Conservation (phyloP, 2,888 invertebrate genomes). For the Periphyllus acericola region DNA sequence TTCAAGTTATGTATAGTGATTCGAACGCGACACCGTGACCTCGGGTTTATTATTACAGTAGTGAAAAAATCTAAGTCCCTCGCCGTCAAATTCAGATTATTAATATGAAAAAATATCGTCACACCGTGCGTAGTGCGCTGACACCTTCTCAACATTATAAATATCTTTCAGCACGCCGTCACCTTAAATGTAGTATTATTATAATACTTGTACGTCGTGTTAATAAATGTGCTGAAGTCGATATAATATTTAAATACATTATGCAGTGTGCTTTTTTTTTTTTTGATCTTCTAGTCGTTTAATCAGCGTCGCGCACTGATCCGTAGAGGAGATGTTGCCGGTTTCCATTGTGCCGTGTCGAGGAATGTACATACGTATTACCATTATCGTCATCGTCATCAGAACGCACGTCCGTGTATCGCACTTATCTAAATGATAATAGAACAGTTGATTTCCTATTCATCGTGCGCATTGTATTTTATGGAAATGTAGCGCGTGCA, state of each 20-base stretch:
- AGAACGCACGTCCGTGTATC: not conserved
- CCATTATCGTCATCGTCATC: too few species aligned
- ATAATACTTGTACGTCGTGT: too few species aligned
- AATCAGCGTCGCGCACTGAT: slow-evolving; percentile 1
- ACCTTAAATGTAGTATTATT: not conserved
- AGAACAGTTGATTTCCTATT: slow-evolving; percentile 13
- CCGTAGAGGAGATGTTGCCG: not conserved
- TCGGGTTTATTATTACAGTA: too few species aligned
- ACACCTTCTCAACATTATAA: not conserved
- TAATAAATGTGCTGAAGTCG: not conserved
- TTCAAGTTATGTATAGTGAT: too few species aligned
- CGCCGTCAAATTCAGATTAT: not conserved
- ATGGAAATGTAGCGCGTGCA: not conserved
- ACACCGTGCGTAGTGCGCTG: not conserved
- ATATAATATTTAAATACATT: not conserved
- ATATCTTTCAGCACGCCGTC: not conserved
- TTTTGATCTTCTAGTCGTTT: not conserved
- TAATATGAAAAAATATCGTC: not conserved
- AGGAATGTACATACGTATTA: not conserved
- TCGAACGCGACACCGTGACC: too few species aligned
- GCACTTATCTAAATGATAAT: slow-evolving; percentile 26
- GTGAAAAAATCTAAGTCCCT: not conserved
- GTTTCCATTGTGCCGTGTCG: not conserved
- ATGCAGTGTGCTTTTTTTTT: not conserved
- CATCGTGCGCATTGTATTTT: not conserved